Percentiles rank a stretch among this genome's conserved stretches.
Evolutionary conservation across 2,797 vertebrate genomes (phyloP).

Genomic region (Yasuhikotakia modesta): DNA sequence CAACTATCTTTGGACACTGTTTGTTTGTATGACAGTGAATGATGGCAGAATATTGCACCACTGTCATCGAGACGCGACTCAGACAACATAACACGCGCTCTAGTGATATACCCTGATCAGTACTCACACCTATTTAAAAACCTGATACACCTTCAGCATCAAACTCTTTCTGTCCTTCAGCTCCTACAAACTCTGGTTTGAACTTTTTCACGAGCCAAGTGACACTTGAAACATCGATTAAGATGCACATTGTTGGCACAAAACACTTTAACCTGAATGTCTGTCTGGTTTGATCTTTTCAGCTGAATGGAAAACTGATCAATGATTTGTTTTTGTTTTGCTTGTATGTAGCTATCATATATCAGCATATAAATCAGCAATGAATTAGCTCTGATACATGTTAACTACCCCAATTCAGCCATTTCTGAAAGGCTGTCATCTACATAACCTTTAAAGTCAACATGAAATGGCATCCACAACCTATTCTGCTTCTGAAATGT

Average conservation of each 20-base stretch:
- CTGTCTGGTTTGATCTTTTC: constrained; percentile 57
- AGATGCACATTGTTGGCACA: constrained; percentile 61
- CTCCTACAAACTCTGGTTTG: constrained; percentile 63
- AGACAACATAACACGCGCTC: constrained; percentile 1
- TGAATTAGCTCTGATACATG: constrained; percentile 63
- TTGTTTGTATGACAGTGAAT: constrained; percentile 17
- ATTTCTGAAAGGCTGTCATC: constrained; percentile 63
- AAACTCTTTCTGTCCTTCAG: constrained; percentile 38
- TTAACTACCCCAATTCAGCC: constrained; percentile 56
- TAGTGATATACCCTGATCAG: constrained; percentile 5
- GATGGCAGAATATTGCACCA: not conserved
- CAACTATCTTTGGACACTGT: constrained; percentile 44
- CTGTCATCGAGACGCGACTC: constrained; percentile 8
- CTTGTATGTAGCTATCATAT: constrained; percentile 74
- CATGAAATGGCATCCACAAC: constrained; percentile 3
- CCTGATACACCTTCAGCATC: constrained; percentile 32
- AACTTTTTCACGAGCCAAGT: constrained; percentile 68
- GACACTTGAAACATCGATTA: constrained; percentile 39
- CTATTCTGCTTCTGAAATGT: not conserved
- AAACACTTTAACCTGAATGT: constrained; percentile 51
- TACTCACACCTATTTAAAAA: constrained; percentile 38
- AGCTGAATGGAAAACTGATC: constrained; percentile 50
- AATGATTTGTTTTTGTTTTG: constrained; percentile 41
- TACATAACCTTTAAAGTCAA: constrained; percentile 52
- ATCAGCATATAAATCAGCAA: constrained; percentile 58